These are phyloP conservation scores for Kuschelorhynchus macadamiae DNA, from an alignment of 2,888 invertebrate genomes.

Conservation along the genomic window DNA sequence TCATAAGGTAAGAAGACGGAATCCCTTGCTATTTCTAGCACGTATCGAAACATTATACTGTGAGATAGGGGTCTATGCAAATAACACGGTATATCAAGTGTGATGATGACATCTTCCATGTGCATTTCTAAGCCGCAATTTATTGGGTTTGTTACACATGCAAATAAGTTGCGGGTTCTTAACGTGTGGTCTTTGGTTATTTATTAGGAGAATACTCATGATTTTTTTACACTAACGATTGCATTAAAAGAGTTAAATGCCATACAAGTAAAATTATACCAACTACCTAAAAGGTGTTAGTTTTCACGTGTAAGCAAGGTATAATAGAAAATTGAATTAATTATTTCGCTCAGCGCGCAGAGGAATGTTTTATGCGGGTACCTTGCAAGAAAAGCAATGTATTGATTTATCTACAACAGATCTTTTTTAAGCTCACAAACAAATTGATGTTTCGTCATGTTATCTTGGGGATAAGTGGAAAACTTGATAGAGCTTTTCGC, in stretches of 20 bases:
- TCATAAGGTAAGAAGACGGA: too few species aligned
- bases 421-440: too few species aligned
- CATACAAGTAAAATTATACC: slow-evolving; percentile 1
- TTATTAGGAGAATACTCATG: slow-evolving; percentile 22
- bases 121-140: slow-evolving; percentile 46
- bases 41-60: too few species aligned
- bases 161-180: slow-evolving; percentile 47
- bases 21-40: too few species aligned
- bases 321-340: not conserved
- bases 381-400: too few species aligned
- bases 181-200: slow-evolving; percentile 44
- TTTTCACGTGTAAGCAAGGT: not conserved
- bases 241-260: not conserved
- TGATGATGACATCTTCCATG: slow-evolving; percentile 51
- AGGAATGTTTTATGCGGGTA: too few species aligned
- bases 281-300: not conserved
- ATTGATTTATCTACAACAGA: too few species aligned
- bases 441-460: too few species aligned
- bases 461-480: too few species aligned
- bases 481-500: too few species aligned
- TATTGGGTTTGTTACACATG: slow-evolving; percentile 49
- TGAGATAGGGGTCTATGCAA: slow-evolving; percentile 34
- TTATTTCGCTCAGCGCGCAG: too few species aligned
- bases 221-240: not conserved
- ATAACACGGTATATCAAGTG: slow-evolving; percentile 48